Base-by-base conservation (phyloP, 2,797 vertebrate species). In the Vultur gryphus region DNA sequence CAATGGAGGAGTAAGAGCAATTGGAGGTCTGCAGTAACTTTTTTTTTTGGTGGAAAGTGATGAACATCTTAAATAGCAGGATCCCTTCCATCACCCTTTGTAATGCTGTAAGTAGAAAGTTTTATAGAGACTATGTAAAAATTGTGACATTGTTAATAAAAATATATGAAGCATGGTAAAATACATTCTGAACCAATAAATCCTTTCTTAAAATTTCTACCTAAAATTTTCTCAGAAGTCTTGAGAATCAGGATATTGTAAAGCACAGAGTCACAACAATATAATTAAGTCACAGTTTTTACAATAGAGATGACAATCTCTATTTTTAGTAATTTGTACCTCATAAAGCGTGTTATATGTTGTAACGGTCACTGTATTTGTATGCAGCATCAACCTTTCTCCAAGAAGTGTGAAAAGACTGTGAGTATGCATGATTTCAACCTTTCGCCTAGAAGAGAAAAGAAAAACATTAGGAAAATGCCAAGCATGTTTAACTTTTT, bases 341-440 rank as follows among this genome's bases (percentile, higher is more conserved):
- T 99, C 99, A 82, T 99, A 99, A 64, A 99, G 98, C 0, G 99
- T 99, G 98, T 99, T 99, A 95, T 99, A 99, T 16, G 99, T 99
- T 64, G 99, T 99, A 95, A 99, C 98, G 0, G 99, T 99, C 97
- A 99, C 98, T 28, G 99, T 99, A 96, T 98, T 99, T 87, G 99
- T 99, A 98, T 99, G 99, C 75, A 99, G 97, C 99, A 99, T 99
- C 93, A 99, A 98, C 81, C 98, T 98, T 95, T 99, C 99, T 86
- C 99, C 99, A 82, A 99, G 98, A 64, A 99, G 99, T 48, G 99
- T 99, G 94, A 99, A 99, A 79, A 99, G 99, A 95, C 99, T 99
- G 97, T 99, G 99, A 54, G 99, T 99, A 95, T 99, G 99, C 99
- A 99, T 99, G 96, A 99, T 99, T 98, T 99, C 99, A 95, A 99